Percentiles rank a stretch among this genome's conserved stretches.
phyloP scores from a whole-genome alignment of 2,797 vertebrate genomes.

The Pseudopleuronectes americanus region DNA sequence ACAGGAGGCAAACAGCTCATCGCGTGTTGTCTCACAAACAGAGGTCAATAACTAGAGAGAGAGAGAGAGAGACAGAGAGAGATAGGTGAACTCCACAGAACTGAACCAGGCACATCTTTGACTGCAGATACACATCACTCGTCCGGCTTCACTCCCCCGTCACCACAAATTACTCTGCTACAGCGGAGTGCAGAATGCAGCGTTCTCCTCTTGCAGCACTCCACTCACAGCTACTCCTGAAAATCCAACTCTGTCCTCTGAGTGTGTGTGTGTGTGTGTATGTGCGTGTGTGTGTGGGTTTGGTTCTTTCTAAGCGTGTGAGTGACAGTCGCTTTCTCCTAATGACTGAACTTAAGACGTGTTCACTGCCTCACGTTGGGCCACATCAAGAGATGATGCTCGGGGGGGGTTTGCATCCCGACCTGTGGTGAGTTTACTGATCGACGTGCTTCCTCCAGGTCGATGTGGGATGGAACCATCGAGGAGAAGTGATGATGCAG shows the following conservation, averaged over 20 bases:
- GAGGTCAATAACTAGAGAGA: constrained; percentile 48
- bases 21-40: constrained; percentile 64
- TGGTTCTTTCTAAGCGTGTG: constrained; percentile 60
- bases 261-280: constrained; percentile 18
- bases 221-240: constrained; percentile 40
- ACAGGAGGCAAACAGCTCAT: constrained; percentile 56
- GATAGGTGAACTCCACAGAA: constrained; percentile 49
- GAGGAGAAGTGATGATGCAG: not conserved
- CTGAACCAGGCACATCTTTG: constrained; percentile 30
- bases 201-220: constrained; percentile 46
- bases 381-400: constrained; percentile 21
- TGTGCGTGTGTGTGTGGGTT: not conserved
- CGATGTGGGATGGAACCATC: not conserved
- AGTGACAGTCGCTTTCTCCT: constrained; percentile 46
- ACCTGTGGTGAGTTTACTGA: constrained; percentile 40
- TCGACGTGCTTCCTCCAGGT: not conserved
- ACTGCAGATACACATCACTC: constrained; percentile 37
- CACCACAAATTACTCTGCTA: constrained; percentile 52
- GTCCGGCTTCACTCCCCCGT: constrained; percentile 1
- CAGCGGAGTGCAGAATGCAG: constrained; percentile 55
- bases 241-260: constrained; percentile 45
- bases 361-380: constrained; percentile 25
- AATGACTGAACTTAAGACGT: constrained; percentile 22
- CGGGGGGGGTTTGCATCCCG: constrained; percentile 12
- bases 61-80: no score